phyloP scores from a whole-genome alignment of 2,797 vertebrate species.

The Euthynnus affinis region DNA sequence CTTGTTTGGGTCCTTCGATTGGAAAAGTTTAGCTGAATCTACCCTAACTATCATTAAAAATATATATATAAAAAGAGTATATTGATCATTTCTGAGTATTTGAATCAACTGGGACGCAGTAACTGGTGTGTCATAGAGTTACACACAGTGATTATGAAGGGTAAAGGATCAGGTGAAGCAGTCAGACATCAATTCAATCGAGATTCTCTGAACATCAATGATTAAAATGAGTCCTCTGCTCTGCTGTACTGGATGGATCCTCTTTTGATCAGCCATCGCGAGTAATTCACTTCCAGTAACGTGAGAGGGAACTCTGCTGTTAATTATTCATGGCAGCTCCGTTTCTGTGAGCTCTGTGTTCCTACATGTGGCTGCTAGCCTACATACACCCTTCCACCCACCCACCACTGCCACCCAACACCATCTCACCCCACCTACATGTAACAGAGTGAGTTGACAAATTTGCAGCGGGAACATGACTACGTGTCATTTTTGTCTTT shows the following conservation, averaged over 20 bases:
- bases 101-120: not conserved
- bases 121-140: not conserved
- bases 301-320: conserved; percentile 65
- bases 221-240: conserved; percentile 33
- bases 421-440: not conserved
- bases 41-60: not conserved
- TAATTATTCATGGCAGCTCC: conserved; percentile 78
- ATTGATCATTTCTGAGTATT: not conserved
- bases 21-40: not conserved
- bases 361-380: conserved; percentile 13
- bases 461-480: conserved; percentile 1
- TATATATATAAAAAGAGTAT: not conserved
- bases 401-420: not conserved
- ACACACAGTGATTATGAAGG: not conserved
- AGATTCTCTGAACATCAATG: conserved; percentile 34
- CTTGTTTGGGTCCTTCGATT: not conserved
- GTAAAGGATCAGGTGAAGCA: conserved; percentile 1
- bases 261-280: conserved; percentile 24
- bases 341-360: conserved; percentile 10
- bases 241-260: conserved; percentile 25
- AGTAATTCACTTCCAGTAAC: conserved; percentile 68
- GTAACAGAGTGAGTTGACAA: conserved; percentile 14
- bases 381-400: conserved; percentile 3
- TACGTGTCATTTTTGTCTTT: not conserved
- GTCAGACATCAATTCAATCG: conserved; percentile 22